Conservation (phyloP, 2,797 vertebrate species). For the Sebastes goodei region DNA sequence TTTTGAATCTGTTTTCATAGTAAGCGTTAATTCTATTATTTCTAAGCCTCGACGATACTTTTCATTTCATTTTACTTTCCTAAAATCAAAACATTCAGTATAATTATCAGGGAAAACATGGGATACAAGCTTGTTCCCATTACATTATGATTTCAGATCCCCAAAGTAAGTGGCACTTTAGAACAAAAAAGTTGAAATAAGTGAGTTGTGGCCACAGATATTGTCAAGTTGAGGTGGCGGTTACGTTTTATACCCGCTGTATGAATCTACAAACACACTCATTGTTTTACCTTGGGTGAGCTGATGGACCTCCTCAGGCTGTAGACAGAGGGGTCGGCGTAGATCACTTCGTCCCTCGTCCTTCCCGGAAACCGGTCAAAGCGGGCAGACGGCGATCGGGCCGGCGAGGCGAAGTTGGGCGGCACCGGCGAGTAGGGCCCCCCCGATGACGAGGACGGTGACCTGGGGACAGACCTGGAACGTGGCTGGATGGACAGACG, state of each 20-base stretch:
- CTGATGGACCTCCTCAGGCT: conserved; percentile 91
- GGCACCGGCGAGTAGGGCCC: conserved; percentile 86
- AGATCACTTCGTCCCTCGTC: conserved; percentile 86
- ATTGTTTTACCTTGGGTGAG: conserved; percentile 89
- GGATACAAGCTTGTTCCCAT: not conserved
- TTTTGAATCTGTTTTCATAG: not conserved
- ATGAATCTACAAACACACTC: not conserved
- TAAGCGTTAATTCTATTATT: not conserved
- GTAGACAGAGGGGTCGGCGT: conserved; percentile 87
- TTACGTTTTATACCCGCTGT: not conserved
- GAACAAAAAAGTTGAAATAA: not conserved
- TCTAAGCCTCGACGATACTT: not conserved
- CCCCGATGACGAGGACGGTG: conserved; percentile 89
- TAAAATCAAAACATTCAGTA: not conserved
- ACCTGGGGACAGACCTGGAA: conserved; percentile 91
- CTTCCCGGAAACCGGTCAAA: conserved; percentile 84
- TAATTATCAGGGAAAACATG: not conserved
- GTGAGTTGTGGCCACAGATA: not conserved
- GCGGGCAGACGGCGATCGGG: conserved; percentile 87
- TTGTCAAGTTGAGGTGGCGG: not conserved
- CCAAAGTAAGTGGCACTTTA: not conserved
- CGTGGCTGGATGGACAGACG: conserved; percentile 91
- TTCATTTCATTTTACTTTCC: not conserved
- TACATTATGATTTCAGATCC: not conserved
- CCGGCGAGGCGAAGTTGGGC: conserved; percentile 87